Conservation (phyloP, 2,797 vertebrate genomes). For the Hoplostethus mediterraneus region DNA sequence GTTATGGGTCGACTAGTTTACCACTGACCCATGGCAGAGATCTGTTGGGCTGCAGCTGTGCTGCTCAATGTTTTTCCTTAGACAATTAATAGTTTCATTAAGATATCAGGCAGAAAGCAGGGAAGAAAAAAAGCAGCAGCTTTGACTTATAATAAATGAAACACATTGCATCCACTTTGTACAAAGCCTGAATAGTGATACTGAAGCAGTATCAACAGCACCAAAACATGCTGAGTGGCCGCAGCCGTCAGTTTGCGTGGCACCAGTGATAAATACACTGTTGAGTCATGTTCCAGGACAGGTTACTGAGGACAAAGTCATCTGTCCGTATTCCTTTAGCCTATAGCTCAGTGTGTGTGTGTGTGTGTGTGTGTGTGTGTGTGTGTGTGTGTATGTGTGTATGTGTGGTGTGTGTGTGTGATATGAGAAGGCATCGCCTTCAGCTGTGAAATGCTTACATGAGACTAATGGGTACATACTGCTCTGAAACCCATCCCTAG, state of each 20-base stretch:
- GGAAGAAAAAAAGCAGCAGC: not conserved
- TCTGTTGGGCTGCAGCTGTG: not conserved
- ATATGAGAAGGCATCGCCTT: constrained; percentile 26
- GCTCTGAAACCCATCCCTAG: constrained; percentile 30
- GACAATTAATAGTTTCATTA: not conserved
- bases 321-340: constrained; percentile 55
- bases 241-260: constrained; percentile 26
- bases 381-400: constrained; percentile 29
- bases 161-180: not conserved
- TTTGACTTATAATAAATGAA: not conserved
- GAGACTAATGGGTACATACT: constrained; percentile 34
- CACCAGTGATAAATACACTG: constrained; percentile 29
- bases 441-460: constrained; percentile 38
- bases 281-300: constrained; percentile 54
- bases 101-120: not conserved
- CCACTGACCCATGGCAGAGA: constrained; percentile 1
- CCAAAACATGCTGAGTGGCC: not conserved
- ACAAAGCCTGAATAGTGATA: not conserved
- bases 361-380: constrained; percentile 14
- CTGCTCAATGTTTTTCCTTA: constrained; percentile 13
- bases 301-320: constrained; percentile 69
- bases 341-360: constrained; percentile 39
- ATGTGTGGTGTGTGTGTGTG: constrained; percentile 12
- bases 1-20: constrained; percentile 3
- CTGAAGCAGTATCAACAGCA: not conserved